Evolutionary conservation across 1,140 invertebrate genomes (phyloP).

Genomic region (Leptonema lineaticorne): DNA sequence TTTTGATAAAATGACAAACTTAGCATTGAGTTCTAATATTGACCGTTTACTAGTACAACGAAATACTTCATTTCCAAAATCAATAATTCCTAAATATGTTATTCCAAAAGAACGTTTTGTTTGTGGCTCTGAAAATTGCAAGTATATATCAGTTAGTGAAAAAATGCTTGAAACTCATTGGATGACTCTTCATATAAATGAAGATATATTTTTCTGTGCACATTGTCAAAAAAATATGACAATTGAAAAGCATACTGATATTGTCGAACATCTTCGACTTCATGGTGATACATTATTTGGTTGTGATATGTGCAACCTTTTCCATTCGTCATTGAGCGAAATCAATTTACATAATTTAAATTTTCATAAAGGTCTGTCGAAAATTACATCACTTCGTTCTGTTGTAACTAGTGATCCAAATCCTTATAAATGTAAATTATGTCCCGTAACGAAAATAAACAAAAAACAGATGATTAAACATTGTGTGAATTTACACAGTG

Average conservation of each 20-base stretch:
- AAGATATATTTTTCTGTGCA: conserved; percentile 64
- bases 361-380: conserved; percentile 57
- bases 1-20: conserved; percentile 83
- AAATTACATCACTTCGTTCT: conserved; percentile 1
- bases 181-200: conserved; percentile 66
- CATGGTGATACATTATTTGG: conserved; percentile 71
- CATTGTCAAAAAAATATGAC: conserved; percentile 60
- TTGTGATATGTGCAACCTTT: conserved; percentile 66
- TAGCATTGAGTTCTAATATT: conserved; percentile 70
- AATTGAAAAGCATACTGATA: conserved; percentile 48
- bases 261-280: conserved; percentile 75
- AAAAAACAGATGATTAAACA: conserved; percentile 63
- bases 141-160: conserved; percentile 72
- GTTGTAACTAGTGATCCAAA: conserved; percentile 44
- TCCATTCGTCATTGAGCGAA: conserved; percentile 62
- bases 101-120: conserved; percentile 66
- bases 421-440: conserved; percentile 71
- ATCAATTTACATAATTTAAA: conserved; percentile 68
- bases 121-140: conserved; percentile 69
- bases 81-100: conserved; percentile 61
- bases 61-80: conserved; percentile 39
- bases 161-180: conserved; percentile 71
- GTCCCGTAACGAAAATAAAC: conserved; percentile 61
- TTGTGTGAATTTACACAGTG: conserved; percentile 58
- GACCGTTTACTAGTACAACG: conserved; percentile 45